Evolutionary conservation across 2,113 vertebrate genomes (phyloP).

Genomic region (Agapornis roseicollis): DNA sequence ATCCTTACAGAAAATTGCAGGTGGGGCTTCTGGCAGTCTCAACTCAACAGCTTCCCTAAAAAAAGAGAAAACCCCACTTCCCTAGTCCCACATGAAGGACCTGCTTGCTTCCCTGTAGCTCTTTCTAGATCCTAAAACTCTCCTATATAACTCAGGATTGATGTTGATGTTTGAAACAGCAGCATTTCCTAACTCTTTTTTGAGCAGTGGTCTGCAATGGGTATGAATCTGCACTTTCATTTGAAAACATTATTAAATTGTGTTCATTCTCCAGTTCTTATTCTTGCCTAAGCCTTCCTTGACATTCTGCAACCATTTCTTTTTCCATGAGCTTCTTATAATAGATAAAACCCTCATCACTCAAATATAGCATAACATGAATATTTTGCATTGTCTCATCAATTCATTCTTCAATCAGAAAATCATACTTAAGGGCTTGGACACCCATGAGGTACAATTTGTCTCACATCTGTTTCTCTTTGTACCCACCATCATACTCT

Average conservation of each 20-base stretch:
- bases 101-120: not conserved
- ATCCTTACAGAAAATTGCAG: constrained; percentile 1
- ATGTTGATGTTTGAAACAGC: not conserved
- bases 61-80: not conserved
- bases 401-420: not conserved
- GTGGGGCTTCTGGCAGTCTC: not conserved
- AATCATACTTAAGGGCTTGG: not conserved
- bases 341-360: not conserved
- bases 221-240: not conserved
- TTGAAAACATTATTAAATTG: not conserved
- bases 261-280: not conserved
- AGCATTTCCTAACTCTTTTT: not conserved
- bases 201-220: not conserved
- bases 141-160: not conserved
- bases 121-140: not conserved
- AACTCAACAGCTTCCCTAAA: not conserved
- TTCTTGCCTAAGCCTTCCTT: not conserved
- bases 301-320: not conserved
- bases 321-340: not conserved
- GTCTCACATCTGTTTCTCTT: not conserved
- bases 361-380: not conserved
- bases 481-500: not conserved
- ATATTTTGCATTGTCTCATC: not conserved
- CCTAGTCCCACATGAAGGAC: not conserved
- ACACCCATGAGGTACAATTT: not conserved